phyloP scores from a whole-genome alignment of 2,797 vertebrate genomes.

The Steatocranus sp. region DNA sequence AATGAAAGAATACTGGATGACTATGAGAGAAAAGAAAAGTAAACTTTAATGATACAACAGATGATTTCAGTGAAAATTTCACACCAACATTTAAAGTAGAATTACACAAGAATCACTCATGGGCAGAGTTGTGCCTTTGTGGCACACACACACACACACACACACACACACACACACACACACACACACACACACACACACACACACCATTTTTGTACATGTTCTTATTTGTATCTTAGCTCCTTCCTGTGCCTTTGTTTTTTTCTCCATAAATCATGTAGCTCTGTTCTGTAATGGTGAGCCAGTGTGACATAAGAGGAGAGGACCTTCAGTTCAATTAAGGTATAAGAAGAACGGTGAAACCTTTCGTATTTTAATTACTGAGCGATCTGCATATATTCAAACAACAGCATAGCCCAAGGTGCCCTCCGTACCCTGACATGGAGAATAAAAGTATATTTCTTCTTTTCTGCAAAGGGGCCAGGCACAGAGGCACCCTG shows the following conservation, averaged over 20 bases:
- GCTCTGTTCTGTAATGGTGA: conserved; percentile 12
- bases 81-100: not conserved
- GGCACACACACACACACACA: not conserved
- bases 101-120: not conserved
- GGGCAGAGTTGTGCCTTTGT: not conserved
- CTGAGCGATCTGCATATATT: conserved; percentile 42
- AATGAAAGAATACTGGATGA: not conserved
- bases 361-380: conserved; percentile 52
- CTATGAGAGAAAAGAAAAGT: not conserved
- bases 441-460: conserved; percentile 37
- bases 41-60: not conserved
- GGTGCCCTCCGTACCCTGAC: conserved; percentile 19
- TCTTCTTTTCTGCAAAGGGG: conserved; percentile 37
- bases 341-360: conserved; percentile 1
- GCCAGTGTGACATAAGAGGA: not conserved
- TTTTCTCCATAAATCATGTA: not conserved
- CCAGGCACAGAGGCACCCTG: conserved; percentile 12
- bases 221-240: not conserved
- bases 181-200: conserved; percentile 15
- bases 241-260: not conserved
- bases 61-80: not conserved
- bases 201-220: not conserved
- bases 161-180: not conserved
- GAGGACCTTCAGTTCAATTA: conserved; percentile 11
- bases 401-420: conserved; percentile 29